Base-by-base conservation (phyloP, 1,140 invertebrate genomes). In the Sesamia nonagrioides region DNA sequence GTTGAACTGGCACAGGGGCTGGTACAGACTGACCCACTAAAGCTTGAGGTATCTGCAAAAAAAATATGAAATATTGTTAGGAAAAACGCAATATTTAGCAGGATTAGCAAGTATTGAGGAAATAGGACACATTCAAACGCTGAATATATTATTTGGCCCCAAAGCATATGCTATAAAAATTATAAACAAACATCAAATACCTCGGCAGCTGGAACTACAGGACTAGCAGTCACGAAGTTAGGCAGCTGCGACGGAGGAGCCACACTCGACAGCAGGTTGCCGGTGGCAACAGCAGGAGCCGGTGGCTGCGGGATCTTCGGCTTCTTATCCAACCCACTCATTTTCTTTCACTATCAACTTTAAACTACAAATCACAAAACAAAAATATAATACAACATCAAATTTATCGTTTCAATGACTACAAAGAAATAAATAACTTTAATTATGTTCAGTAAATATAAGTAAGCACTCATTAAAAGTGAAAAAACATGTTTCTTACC, bases 231-330 rank as follows among this genome's bases (percentile, higher is more conserved):
- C 37, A 96, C 88, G 85, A 96, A 96, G 84, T 95, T 96, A 8
- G 96, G 96, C 33, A 96, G 89, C 77, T 95, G 95, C 9, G 95
- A 91, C 4, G 96, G 96, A 33, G 96, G 96, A 61, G 95, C 94
- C 4, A 96, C 95, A 84, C 94, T 96, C 4, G 96, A 96, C 60
- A 96, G 88, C 56, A 96, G 82, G 82, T 96, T 96, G 15, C 95
- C 96, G 66, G 86, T 73, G 8, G 42, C 50, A 17, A 86, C 85
- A 0, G 90, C 84, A 35, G 91, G 82, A 2, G 84, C 80, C 27
- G 93, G 92, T 6, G 90, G 91, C 11, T 89, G 83, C 0, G 92
- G 92, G 68, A 93, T 91, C 60, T 89, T 88, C 45, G 80, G 72
- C 81, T 88, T 93, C 83, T 83, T 93, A 50, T 94, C 91, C 18